Conservation (phyloP, 2,888 invertebrate genomes). For the Cephalotes varians region DNA sequence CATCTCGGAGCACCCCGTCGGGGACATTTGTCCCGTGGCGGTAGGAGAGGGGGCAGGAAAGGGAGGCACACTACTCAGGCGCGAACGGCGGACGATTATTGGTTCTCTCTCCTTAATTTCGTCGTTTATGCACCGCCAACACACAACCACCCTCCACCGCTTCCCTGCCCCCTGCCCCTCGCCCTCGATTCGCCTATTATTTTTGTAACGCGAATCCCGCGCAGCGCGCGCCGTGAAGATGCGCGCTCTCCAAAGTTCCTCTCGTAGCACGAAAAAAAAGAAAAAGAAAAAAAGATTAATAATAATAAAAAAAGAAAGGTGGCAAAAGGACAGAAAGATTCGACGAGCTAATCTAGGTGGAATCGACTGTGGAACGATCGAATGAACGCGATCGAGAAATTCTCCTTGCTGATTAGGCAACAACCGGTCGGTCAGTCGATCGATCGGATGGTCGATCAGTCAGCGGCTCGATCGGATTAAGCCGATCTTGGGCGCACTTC, state of each 20-base stretch:
- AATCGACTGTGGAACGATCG: constrained; percentile 35
- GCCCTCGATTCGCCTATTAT: constrained; percentile 79
- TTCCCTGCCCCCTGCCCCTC: constrained; percentile 48
- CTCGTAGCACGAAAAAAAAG: constrained; percentile 69
- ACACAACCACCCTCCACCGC: constrained; percentile 38
- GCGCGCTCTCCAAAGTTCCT: constrained; percentile 81
- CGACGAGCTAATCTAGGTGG: constrained; percentile 61
- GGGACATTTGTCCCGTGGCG: constrained; percentile 37
- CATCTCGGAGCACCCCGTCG: constrained; percentile 52
- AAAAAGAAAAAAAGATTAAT: constrained; percentile 3
- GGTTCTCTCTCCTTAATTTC: constrained; percentile 52
- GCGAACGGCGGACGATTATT: constrained; percentile 67
- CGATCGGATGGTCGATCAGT: constrained; percentile 10
- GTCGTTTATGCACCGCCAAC: constrained; percentile 63
- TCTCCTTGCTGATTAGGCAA: constrained; percentile 16
- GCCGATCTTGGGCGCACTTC: constrained; percentile 28
- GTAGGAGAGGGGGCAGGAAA: constrained; percentile 38
- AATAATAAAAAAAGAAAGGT: constrained; percentile 14
- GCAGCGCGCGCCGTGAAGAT: constrained; percentile 68
- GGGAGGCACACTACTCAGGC: constrained; percentile 55
- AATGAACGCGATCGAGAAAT: constrained; percentile 33
- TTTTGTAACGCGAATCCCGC: constrained; percentile 78
- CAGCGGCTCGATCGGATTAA: constrained; percentile 10
- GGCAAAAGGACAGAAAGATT: constrained; percentile 50
- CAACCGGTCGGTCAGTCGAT: constrained; percentile 10